phyloP scores from a whole-genome alignment of 2,113 vertebrate genomes.

The Tauraco erythrolophus region DNA sequence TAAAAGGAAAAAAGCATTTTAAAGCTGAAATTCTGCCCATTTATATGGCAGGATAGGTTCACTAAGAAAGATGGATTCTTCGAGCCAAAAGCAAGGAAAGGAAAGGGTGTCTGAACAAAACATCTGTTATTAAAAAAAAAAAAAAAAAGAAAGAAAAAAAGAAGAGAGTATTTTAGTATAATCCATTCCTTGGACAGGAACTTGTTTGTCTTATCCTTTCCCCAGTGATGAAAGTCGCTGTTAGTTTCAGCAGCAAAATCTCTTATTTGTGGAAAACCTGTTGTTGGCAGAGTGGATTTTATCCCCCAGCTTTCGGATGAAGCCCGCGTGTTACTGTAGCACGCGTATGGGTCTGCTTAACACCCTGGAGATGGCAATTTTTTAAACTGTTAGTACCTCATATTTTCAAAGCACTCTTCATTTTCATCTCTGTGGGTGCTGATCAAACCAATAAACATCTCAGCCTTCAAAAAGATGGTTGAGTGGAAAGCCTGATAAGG shows the following conservation, averaged over 20 bases:
- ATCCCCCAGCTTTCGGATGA: background rate
- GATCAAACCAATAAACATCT: constrained; percentile 40
- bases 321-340: background rate
- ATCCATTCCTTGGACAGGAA: background rate
- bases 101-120: background rate
- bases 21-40: background rate
- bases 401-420: constrained; percentile 18
- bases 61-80: background rate
- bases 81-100: background rate
- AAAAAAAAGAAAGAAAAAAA: background rate
- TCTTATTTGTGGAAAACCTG: background rate
- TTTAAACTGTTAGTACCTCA: background rate
- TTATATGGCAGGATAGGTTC: background rate
- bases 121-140: background rate
- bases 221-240: background rate
- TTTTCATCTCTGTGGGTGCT: constrained; percentile 48
- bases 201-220: background rate
- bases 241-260: background rate
- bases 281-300: background rate
- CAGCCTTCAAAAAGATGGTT: constrained; percentile 1
- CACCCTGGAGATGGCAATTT: constrained; percentile 23
- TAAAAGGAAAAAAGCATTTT: background rate
- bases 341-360: background rate
- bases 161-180: background rate
- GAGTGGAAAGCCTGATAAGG: background rate